Percentiles rank a stretch among this genome's conserved stretches.
phyloP scores from a whole-genome alignment of 2,888 invertebrate species.

The Mongoloraphidia duomilia region DNA sequence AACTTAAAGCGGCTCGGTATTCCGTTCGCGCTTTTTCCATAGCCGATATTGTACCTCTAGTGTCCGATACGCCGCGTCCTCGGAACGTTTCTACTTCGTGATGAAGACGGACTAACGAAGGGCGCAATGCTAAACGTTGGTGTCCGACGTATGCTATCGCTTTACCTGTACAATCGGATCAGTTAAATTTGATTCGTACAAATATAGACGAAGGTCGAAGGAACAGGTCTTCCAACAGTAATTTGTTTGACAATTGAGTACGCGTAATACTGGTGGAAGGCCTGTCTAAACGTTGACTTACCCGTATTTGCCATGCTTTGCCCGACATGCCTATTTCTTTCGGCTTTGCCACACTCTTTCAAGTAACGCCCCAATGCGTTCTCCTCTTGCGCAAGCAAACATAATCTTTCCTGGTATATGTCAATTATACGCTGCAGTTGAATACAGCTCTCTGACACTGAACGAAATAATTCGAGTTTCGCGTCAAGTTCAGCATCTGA shows the following conservation, averaged over 20 bases:
- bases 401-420: constrained; percentile 84
- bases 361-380: constrained; percentile 88
- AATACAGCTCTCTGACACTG: constrained; percentile 80
- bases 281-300: constrained; percentile 42
- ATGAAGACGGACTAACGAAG: constrained; percentile 75
- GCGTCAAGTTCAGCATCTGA: constrained; percentile 95
- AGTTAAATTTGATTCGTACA: too few relatives aligned
- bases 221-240: constrained; percentile 66
- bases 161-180: neutral
- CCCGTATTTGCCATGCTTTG: constrained; percentile 69
- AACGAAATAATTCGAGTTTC: constrained; percentile 84
- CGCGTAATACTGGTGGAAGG: too few relatives aligned
- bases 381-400: constrained; percentile 89
- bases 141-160: constrained; percentile 43
- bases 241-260: too few relatives aligned
- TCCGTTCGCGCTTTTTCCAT: constrained; percentile 95
- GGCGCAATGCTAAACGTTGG: constrained; percentile 75
- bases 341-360: constrained; percentile 81
- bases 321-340: constrained; percentile 73
- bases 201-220: constrained; percentile 44
- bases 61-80: constrained; percentile 86
- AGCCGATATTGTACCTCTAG: constrained; percentile 72
- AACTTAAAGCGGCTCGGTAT: constrained; percentile 85
- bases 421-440: constrained; percentile 80
- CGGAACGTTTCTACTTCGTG: constrained; percentile 97